Percentiles rank a stretch among this genome's conserved stretches.
These are phyloP conservation scores for Sympetrum striolatum DNA, from an alignment of 2,888 invertebrate species.

Conservation along the genomic window DNA sequence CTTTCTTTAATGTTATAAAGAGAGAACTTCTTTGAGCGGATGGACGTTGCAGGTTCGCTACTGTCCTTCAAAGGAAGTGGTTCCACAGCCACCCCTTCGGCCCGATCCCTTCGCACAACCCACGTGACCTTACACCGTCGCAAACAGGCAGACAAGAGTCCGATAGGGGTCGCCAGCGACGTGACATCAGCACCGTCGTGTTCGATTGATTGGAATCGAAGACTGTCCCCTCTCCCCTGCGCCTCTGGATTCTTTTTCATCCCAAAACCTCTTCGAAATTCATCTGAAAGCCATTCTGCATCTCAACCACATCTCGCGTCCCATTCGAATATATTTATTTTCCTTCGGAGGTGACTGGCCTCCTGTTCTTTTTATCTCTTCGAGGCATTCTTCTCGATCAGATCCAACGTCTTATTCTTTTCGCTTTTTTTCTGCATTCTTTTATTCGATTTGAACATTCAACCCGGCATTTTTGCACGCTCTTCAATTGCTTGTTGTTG, in stretches of 20 bases:
- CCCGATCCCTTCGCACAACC: background rate
- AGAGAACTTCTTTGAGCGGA: background rate
- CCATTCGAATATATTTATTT: slow-evolving; percentile 14
- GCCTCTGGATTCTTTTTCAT: background rate
- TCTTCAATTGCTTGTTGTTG: background rate
- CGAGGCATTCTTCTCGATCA: background rate
- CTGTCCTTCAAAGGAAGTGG: background rate
- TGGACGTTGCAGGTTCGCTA: background rate
- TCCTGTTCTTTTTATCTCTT: background rate
- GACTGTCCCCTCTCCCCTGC: background rate
- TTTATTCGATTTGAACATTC: background rate
- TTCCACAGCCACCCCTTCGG: background rate
- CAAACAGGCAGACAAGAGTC: background rate
- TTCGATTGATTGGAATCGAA: slow-evolving; percentile 34
- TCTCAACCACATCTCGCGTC: background rate
- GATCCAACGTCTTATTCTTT: background rate
- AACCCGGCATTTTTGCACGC: background rate
- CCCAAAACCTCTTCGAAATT: background rate
- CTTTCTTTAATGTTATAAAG: background rate
- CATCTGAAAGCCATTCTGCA: background rate
- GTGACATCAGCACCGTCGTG: slow-evolving; percentile 30
- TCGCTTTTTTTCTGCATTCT: background rate
- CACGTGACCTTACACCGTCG: background rate
- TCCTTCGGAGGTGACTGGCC: slow-evolving; percentile 7
- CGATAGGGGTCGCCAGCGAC: slow-evolving; percentile 20